Evolutionary conservation across 2,888 invertebrate genomes (phyloP).

Genomic region (Orthosia gothica): DNA sequence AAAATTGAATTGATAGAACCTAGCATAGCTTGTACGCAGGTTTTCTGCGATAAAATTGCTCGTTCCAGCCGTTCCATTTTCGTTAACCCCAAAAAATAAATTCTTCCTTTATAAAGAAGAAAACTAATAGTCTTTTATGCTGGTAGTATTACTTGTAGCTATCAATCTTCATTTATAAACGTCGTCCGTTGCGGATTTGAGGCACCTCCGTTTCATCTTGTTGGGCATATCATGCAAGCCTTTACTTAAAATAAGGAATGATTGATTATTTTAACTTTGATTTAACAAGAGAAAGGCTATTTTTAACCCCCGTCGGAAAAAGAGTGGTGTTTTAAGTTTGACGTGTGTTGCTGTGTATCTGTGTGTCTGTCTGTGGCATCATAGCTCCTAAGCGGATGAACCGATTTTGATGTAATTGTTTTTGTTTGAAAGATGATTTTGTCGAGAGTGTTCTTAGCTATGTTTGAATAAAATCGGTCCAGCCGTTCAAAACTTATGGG

Average conservation of each 20-base stretch:
- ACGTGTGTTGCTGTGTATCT: too few species aligned
- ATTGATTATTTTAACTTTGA: background rate
- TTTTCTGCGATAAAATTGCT: background rate
- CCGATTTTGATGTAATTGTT: too few species aligned
- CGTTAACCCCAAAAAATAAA: background rate
- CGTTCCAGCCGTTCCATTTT: too few species aligned
- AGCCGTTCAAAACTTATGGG: too few species aligned
- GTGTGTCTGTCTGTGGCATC: too few species aligned
- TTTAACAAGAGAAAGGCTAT: background rate
- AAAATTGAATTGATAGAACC: background rate
- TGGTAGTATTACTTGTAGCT: slow-evolving; percentile 1
- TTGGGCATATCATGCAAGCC: background rate
- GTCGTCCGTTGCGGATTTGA: background rate
- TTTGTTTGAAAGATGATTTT: too few species aligned
- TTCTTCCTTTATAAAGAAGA: background rate
- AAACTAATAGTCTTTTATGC: background rate
- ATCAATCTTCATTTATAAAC: slow-evolving; percentile 28
- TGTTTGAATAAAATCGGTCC: too few species aligned
- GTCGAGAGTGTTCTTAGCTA: too few species aligned
- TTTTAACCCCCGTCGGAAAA: too few species aligned
- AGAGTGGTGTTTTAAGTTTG: too few species aligned
- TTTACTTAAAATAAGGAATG: background rate
- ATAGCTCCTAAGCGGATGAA: too few species aligned
- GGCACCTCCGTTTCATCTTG: slow-evolving; percentile 8
- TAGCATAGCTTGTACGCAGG: background rate